phyloP scores from a whole-genome alignment of 2,888 invertebrate species.

The Anthoptus insignis region DNA sequence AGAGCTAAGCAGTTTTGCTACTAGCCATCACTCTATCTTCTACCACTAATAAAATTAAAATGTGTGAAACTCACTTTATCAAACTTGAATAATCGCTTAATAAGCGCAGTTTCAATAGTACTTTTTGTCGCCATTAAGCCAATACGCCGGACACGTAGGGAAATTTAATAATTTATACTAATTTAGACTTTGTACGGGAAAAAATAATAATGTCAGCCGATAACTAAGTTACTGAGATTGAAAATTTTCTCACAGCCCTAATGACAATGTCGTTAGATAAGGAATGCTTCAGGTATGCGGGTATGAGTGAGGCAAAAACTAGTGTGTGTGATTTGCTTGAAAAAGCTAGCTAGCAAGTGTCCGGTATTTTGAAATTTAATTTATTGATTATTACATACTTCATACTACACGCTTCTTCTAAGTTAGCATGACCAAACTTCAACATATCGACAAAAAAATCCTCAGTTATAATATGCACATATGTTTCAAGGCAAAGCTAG shows the following conservation, averaged over 20 bases:
- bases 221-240: slow-evolving; percentile 37
- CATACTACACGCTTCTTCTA: no score
- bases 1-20: no score
- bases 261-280: slow-evolving; percentile 28
- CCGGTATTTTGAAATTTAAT: background rate
- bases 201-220: slow-evolving; percentile 33
- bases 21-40: no score
- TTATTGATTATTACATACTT: background rate
- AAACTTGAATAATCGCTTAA: slow-evolving; percentile 9
- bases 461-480: no score
- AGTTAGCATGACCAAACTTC: no score
- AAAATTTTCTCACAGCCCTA: slow-evolving; percentile 35
- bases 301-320: background rate
- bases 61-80: background rate
- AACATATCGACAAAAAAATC: no score
- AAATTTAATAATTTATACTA: slow-evolving; percentile 31
- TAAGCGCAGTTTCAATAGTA: slow-evolving; percentile 5
- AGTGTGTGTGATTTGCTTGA: background rate
- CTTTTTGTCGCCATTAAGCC: slow-evolving; percentile 28
- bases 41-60: no score
- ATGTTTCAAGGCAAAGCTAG: no score
- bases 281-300: background rate
- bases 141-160: background rate
- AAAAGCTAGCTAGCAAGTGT: background rate
- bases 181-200: slow-evolving; percentile 20